Base-by-base conservation (phyloP, 2,888 invertebrate species). In the Torymus tubicola region DNA sequence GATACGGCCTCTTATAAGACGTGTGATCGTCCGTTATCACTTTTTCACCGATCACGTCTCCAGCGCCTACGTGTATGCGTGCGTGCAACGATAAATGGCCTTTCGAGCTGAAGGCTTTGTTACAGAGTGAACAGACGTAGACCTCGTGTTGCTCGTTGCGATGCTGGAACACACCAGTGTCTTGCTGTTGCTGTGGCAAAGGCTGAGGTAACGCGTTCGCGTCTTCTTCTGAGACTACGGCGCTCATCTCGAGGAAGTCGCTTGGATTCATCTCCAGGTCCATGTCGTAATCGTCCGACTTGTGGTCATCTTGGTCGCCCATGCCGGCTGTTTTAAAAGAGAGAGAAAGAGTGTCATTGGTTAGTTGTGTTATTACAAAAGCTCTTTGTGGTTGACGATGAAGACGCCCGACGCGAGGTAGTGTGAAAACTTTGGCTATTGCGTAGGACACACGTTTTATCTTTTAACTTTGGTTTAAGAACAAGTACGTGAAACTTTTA, bases 21-120 rank as follows among this genome's bases (percentile, higher is more conserved):
- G 91, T 91, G 81, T 90, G 90, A 83, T 91, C 90, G 78, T 90
- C 90, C n/a, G 91, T 90, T 79, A 91, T 87, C 75, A 91, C 91
- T 84, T 90, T 90, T 79, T 90, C 90, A 53, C 90, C 90, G 69
- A 90, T 89, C 16, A 91, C 90, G 73, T 90, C 90, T 58, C 90
- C 90, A 21, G 86, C 88, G 64, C 91, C 91, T 10, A 89, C 90
- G 82, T 91, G 91, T 81, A 91, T 91, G 64, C 90, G 87, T 50
- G 91, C 90, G 74, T 91, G 91, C 31, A 91, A 85, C 21, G 91
- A 91, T 67, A 91, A 84, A 76, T 91, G 91, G 42, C 91, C 91
- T 83, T 91, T 91, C 16, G 91, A 91, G 83, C 91, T 91, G 82
- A 91, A 91, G 5, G 91, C 91, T 83, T 91, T 91, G 84, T 87